phyloP scores from a whole-genome alignment of 2,888 invertebrate species.

The Heliconius hortense region DNA sequence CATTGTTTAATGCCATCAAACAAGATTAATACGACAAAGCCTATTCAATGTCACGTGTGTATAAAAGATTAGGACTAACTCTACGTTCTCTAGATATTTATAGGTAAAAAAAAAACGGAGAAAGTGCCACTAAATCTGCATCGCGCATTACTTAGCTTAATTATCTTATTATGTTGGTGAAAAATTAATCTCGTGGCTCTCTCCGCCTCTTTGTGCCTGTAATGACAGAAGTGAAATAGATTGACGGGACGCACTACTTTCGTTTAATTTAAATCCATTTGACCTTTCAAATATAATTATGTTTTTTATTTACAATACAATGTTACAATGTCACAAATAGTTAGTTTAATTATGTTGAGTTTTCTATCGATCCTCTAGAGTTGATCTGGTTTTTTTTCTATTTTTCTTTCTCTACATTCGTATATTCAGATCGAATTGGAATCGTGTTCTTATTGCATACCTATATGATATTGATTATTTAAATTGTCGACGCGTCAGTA shows the following conservation, averaged over 20 bases:
- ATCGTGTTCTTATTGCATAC: background rate
- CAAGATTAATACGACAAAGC: conserved; percentile 9
- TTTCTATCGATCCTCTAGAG: conserved; percentile 1
- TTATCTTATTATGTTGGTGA: conserved; percentile 53
- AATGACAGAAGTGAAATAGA: conserved; percentile 43
- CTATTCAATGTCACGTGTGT: background rate
- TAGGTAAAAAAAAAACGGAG: conserved; percentile 29
- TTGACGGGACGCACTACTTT: conserved; percentile 45
- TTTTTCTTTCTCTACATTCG: background rate
- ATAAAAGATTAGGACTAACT: conserved; percentile 12
- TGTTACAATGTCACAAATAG: conserved; percentile 13
- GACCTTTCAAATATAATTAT: conserved; percentile 37
- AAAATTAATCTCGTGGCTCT: conserved; percentile 50
- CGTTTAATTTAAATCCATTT: conserved; percentile 40
- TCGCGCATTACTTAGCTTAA: conserved; percentile 56
- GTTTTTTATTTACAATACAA: conserved; percentile 22
- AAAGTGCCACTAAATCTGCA: conserved; percentile 47
- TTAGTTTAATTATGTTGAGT: conserved; percentile 9
- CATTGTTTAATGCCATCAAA: conserved; percentile 4
- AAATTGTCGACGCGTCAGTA: background rate
- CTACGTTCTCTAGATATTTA: conserved; percentile 9
- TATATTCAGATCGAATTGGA: background rate
- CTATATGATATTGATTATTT: background rate
- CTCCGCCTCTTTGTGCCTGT: conserved; percentile 47
- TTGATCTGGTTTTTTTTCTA: background rate